Evolutionary conservation across 2,888 invertebrate genomes (phyloP).

Genomic region (Notodromas monacha): DNA sequence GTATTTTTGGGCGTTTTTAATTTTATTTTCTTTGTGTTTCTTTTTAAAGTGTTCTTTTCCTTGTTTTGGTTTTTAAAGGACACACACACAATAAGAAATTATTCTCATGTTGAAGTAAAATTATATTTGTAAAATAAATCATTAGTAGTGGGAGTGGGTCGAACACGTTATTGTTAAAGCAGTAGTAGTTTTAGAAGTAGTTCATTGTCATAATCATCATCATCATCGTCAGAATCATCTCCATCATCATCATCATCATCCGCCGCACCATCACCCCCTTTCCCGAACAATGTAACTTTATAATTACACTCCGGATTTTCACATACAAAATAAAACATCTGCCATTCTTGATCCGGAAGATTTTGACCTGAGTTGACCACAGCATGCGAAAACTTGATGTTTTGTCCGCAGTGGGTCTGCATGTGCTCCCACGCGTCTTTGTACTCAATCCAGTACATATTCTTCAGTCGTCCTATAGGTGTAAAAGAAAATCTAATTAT

Average conservation of each 20-base stretch:
- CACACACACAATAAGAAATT: no score
- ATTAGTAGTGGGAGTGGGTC: no score
- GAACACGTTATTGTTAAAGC: no score
- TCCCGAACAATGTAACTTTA: slow-evolving; percentile 4
- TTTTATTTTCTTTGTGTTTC: slow-evolving; percentile 4
- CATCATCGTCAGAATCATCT: slow-evolving; percentile 4
- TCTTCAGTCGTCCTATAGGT: slow-evolving; percentile 1
- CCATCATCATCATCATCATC: slow-evolving; percentile 4
- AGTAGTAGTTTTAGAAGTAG: no score
- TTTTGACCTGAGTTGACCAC: background rate
- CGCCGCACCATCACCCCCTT: slow-evolving; percentile 4
- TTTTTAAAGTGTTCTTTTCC: slow-evolving; percentile 4
- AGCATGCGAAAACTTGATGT: slow-evolving; percentile 1
- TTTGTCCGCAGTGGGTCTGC: slow-evolving; percentile 2
- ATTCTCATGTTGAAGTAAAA: background rate
- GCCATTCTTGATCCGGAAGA: slow-evolving; percentile 2
- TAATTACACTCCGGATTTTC: slow-evolving; percentile 2
- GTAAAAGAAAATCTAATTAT: background rate
- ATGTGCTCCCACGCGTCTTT: background rate
- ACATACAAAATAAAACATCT: slow-evolving; percentile 1
- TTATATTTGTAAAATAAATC: slow-evolving; percentile 1
- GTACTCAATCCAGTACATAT: slow-evolving; percentile 1
- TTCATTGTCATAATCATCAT: slow-evolving; percentile 2
- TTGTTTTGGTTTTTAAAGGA: slow-evolving; percentile 1
- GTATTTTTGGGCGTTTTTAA: slow-evolving; percentile 4